Evolutionary conservation across 2,888 invertebrate genomes (phyloP), one percentile per base, ranked within the genome.

Genomic region (Theristus sp.): DNA sequence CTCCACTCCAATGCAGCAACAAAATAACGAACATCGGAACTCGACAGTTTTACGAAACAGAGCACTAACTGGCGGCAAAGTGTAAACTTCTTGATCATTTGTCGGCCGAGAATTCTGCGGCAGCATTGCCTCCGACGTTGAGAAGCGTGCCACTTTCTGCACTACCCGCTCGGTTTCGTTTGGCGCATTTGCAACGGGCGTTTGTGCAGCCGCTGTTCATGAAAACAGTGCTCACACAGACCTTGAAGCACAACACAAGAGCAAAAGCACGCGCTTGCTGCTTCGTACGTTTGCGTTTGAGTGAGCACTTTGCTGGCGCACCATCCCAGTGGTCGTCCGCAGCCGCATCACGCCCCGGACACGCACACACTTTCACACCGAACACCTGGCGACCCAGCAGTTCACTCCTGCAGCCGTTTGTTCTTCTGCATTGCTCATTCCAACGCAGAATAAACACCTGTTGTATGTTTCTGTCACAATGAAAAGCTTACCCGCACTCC

Each of bases 301-400:
- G n/a, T n/a, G n/a, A n/a, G n/a, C n/a, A n/a, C n/a, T n/a, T n/a
- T n/a, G n/a, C n/a, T n/a, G 31, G 27, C 13, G 65, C 69, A 56
- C 17, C 25, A 24, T 84, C 84, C 59, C 84, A 84, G 58, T 82
- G 81, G 31, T 76, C n/a, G 52, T 52, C 22, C n/a, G 13, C 58
- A 47, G 84, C 76, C 66, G 84, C 80, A 70, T 87, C 87, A 0
- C 87, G 76, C 20, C 83, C 83, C 0, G 86, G 86, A 68, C 86
- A 86, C 1, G 85, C 83, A 70, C 87, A 87, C n/a, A 85, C 83
- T 56, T 85, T 78, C 0, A 84, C 83, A n/a, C 81, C 80, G 0
- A 87, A 76, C n/a, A 79, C 77, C 64, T 81, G 79, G 0, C 86
- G 78, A 0, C 86, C 87, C 31, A 81, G 71, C 13, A 85, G 80